Percentiles rank a stretch among this genome's conserved stretches.
These are phyloP conservation scores for Toxonevra muliebris DNA, from an alignment of 2,888 invertebrate species.

Conservation along the genomic window DNA sequence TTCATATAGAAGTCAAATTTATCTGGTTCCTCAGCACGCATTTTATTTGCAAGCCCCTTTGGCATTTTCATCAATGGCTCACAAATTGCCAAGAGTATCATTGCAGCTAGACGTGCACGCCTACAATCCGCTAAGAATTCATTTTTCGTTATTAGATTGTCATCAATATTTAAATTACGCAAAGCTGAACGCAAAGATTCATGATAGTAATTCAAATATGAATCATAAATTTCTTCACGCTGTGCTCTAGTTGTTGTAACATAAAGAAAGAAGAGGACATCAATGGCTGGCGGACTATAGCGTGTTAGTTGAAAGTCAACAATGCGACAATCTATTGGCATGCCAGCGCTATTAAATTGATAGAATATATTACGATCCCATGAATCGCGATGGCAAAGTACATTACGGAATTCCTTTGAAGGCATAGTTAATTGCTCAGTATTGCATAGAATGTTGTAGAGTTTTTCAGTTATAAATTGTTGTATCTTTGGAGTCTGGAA, in stretches of 20 bases:
- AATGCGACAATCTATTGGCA: conserved; percentile 64
- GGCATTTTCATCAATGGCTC: conserved; percentile 62
- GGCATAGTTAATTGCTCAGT: conserved; percentile 49
- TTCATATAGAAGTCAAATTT: conserved; percentile 63
- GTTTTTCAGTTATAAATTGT: conserved; percentile 47
- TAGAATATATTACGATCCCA: conserved; percentile 63
- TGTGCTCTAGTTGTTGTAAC: conserved; percentile 62
- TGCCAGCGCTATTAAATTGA: conserved; percentile 41
- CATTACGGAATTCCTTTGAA: conserved; percentile 62
- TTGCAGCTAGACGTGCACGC: conserved; percentile 54
- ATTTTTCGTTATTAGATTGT: conserved; percentile 51
- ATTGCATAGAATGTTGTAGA: conserved; percentile 45
- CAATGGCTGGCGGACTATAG: conserved; percentile 69
- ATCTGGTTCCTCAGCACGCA: conserved; percentile 57
- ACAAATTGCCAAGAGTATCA: conserved; percentile 59
- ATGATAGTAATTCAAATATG: conserved; percentile 65
- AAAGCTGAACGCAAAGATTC: conserved; percentile 48
- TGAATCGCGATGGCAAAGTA: conserved; percentile 64
- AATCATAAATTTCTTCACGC: conserved; percentile 55
- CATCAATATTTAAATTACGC: conserved; percentile 30
- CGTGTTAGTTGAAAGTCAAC: conserved; percentile 69
- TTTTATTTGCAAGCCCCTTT: conserved; percentile 51
- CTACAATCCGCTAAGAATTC: conserved; percentile 59
- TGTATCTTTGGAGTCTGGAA: conserved; percentile 48
- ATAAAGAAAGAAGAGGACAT: conserved; percentile 66